Evolutionary conservation across 2,888 invertebrate genomes (phyloP).

Genomic region (Empis livida): DNA sequence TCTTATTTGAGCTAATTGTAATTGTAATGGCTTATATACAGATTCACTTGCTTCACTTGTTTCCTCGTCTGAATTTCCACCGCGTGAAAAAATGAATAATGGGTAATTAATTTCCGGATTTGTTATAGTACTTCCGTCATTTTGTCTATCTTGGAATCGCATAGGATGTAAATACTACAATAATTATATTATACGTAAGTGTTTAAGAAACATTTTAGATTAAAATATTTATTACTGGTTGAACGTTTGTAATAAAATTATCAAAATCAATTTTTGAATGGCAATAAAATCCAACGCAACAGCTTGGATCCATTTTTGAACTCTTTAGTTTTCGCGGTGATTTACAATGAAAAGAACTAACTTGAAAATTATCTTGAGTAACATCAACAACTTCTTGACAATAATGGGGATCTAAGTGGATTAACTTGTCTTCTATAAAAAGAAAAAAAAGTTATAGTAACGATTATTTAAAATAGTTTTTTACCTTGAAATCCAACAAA

Average conservation of each 20-base stretch:
- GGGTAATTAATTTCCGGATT: conserved; percentile 51
- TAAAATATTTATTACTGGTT: conserved; percentile 39
- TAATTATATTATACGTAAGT: conserved; percentile 5
- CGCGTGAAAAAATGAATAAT: conserved; percentile 68
- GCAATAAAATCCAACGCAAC: conserved; percentile 83
- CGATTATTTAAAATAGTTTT: conserved; percentile 1
- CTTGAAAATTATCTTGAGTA: conserved; percentile 61
- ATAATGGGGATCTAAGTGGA: conserved; percentile 89
- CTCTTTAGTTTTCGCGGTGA: conserved; percentile 75
- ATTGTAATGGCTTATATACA: conserved; percentile 42
- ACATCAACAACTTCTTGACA: conserved; percentile 86
- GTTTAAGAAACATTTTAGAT: conserved; percentile 6
- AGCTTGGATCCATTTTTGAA: conserved; percentile 83
- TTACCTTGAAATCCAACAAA: conserved; percentile 80
- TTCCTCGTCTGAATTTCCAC: conserved; percentile 45
- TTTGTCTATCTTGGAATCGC: conserved; percentile 21
- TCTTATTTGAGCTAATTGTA: conserved; percentile 42
- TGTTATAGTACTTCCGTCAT: conserved; percentile 13
- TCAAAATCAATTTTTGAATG: conserved; percentile 62
- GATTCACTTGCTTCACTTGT: conserved; percentile 28
- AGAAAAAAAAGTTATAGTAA: conserved; percentile 1
- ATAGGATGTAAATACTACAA: conserved; percentile 42
- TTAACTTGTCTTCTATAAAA: conserved; percentile 67
- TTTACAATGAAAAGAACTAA: conserved; percentile 71
- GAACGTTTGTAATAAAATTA: conserved; percentile 55